These are phyloP conservation scores for Limnodromus scolopaceus DNA, from an alignment of 2,797 vertebrate species.

Conservation along the genomic window DNA sequence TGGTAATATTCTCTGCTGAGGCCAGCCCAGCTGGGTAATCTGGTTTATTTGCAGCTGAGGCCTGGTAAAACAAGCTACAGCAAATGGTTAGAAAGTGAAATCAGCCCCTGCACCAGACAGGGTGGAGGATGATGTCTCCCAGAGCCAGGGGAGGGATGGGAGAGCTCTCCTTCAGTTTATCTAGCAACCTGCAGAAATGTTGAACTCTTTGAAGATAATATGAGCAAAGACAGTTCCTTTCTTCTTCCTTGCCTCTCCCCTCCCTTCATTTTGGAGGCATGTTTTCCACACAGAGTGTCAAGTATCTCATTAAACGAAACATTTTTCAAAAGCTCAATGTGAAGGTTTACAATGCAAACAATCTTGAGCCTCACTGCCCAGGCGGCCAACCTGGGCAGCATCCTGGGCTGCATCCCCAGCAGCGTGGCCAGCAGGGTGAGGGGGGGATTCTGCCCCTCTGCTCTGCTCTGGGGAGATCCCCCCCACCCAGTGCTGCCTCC, in stretches of 20 bases:
- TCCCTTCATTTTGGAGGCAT: conserved; percentile 22
- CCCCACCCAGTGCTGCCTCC: neutral
- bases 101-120: neutral
- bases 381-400: neutral
- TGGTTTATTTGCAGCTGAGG: conserved; percentile 20
- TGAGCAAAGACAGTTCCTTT: neutral
- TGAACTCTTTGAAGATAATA: conserved; percentile 1
- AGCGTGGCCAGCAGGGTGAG: neutral
- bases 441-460: neutral
- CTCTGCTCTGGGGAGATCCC: neutral
- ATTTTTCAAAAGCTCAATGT: conserved; percentile 19
- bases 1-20: neutral
- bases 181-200: conserved; percentile 2
- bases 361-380: neutral
- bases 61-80: neutral
- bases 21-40: conserved; percentile 12
- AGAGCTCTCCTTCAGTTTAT: neutral
- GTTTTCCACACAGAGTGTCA: conserved; percentile 19
- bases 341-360: conserved; percentile 24
- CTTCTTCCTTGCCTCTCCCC: conserved; percentile 15
- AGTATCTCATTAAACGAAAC: conserved; percentile 35
- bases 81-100: neutral
- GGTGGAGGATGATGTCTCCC: fast-evolving
- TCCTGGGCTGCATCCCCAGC: neutral
- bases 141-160: neutral